These are phyloP conservation scores for Caenorhabditis macrosperma DNA, from an alignment of 2,888 invertebrate genomes.

Conservation along the genomic window DNA sequence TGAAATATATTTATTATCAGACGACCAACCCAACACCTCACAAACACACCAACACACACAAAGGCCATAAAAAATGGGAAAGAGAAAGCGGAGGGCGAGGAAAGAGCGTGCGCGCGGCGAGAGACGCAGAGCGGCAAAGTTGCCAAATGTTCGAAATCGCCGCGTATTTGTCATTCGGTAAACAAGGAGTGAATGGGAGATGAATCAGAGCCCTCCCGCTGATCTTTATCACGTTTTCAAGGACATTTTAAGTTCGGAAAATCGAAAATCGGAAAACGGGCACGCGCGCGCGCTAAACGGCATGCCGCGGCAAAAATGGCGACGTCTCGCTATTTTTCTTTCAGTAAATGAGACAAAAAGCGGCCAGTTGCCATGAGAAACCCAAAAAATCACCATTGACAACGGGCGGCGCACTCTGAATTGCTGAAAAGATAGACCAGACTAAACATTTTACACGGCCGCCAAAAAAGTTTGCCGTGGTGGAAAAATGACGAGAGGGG, in stretches of 20 bases:
- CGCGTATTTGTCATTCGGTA: slow-evolving; percentile 33
- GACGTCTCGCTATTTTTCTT: too few species aligned
- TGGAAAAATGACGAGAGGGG: not conserved
- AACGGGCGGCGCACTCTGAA: too few species aligned
- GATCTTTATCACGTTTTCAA: slow-evolving; percentile 1
- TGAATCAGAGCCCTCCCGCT: slow-evolving; percentile 1
- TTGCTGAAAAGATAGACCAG: too few species aligned
- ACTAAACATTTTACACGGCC: too few species aligned
- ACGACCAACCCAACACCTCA: slow-evolving; percentile 12
- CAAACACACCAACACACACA: slow-evolving; percentile 39
- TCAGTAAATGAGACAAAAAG: too few species aligned
- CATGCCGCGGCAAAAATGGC: too few species aligned
- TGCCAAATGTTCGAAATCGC: slow-evolving; percentile 9
- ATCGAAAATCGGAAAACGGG: too few species aligned
- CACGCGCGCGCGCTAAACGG: too few species aligned
- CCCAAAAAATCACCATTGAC: slow-evolving; percentile 43
- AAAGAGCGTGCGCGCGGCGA: not conserved
- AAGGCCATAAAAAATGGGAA: slow-evolving; percentile 39
- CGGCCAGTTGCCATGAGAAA: too few species aligned
- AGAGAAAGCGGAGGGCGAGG: not conserved
- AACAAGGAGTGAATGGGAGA: slow-evolving; percentile 11
- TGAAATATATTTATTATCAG: too few species aligned
- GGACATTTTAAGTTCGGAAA: not conserved
- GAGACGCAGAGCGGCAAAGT: not conserved
- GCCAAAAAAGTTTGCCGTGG: slow-evolving; percentile 8